Evolutionary conservation across 2,113 vertebrate species (phyloP).

Genomic region (Indri indri): DNA sequence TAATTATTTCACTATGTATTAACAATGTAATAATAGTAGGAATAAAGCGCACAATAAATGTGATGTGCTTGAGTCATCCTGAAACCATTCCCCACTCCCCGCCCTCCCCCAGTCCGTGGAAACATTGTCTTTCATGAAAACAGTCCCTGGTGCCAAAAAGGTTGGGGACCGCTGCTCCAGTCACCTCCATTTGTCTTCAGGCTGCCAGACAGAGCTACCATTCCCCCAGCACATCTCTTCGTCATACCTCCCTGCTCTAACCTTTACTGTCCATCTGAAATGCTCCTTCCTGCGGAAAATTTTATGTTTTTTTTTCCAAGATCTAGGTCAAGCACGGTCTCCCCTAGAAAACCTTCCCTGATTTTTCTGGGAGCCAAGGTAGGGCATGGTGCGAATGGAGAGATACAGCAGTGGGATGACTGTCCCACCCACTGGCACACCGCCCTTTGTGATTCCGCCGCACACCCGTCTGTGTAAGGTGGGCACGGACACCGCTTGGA

Average conservation of each 20-base stretch:
- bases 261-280: not conserved
- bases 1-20: too few relatives aligned
- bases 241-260: not conserved
- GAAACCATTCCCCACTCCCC: too few relatives aligned
- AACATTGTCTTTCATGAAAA: too few relatives aligned
- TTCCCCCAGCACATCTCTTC: not conserved
- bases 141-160: too few relatives aligned
- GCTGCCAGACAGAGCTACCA: not conserved
- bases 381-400: not conserved
- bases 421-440: accelerated
- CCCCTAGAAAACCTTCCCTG: not conserved
- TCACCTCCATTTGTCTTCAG: not conserved
- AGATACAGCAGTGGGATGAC: not conserved
- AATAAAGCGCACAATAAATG: too few relatives aligned
- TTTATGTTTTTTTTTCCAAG: not conserved
- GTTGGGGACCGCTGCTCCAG: too few relatives aligned
- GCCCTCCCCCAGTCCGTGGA: too few relatives aligned
- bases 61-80: too few relatives aligned
- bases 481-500: not conserved
- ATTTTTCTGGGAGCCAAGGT: not conserved
- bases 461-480: too few relatives aligned
- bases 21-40: too few relatives aligned
- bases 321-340: not conserved
- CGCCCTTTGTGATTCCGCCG: not conserved
- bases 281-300: not conserved